Evolutionary conservation across 1,140 invertebrate species (phyloP), one percentile per base, ranked within the genome.

Genomic region (Tribolium madens): DNA sequence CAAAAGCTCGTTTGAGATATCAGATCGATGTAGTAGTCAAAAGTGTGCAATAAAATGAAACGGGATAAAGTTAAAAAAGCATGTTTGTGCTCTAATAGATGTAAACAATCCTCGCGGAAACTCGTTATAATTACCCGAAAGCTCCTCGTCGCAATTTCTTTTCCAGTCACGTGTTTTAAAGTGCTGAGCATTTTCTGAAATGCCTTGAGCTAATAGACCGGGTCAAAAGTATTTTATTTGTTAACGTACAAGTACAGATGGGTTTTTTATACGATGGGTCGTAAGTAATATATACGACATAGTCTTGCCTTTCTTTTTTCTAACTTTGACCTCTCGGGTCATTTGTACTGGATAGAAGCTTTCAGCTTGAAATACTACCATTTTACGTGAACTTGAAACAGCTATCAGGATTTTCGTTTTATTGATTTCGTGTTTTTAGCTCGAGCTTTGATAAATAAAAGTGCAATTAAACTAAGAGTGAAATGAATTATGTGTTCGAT

Each of bases 381-480:
- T 78, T 81, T 79, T 81, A 81, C 78, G 80, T 76, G 80, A 78
- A 79, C 78, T 78, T 78, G 76, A 76, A 78, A 64, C 26, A 70
- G 80, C 74, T 73, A 79, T 81, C 57, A 70, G 50, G 31, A 21
- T 71, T 50, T 76, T 78, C 47, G 76, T 33, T 52, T 76, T 81
- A 80, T 80, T 76, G 79, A 78, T 80, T 81, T 76, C 52, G 73
- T 48, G 77, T 80, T 76, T 77, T 36, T 64, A 17, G 5, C 17
- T n/a, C 33, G 46, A 48, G 10, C 70, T 60, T 70, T 53, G 15
- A 52, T 75, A 50, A 15, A 33, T 46, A 14, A 36, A 73, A 52
- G 26, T 73, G 31, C 14, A 73, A 18, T 33, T 9, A 14, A 64
- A 10, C 10, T 21, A 57, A 6, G 17, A 9, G 36, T 9, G 36